Conservation (phyloP, 2,797 vertebrate species). For the Falco biarmicus region DNA sequence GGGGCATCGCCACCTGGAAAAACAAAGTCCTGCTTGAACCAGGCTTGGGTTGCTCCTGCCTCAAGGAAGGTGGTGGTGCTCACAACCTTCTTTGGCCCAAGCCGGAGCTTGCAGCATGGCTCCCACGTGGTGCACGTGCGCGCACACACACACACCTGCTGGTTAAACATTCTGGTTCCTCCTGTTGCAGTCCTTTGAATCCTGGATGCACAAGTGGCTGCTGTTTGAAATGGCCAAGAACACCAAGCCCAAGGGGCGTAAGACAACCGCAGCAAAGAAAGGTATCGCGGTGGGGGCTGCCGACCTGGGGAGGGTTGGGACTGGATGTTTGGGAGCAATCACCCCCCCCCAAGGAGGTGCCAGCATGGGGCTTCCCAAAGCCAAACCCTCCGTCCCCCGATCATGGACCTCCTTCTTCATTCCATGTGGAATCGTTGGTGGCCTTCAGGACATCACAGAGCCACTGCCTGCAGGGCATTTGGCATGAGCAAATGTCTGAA, state of each 20-base stretch:
- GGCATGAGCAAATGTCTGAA: not conserved
- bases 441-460: not conserved
- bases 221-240: slow-evolving; percentile 87
- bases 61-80: not conserved
- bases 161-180: rapidly evolving
- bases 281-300: slow-evolving; percentile 33
- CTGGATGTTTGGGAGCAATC: not conserved
- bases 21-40: not conserved
- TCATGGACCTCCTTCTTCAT: not conserved
- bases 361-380: not conserved
- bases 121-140: not conserved
- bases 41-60: not conserved
- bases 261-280: slow-evolving; percentile 15
- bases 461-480: not conserved
- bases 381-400: not conserved
- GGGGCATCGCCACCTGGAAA: not conserved
- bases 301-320: not conserved
- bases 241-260: not conserved
- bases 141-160: too few relatives aligned
- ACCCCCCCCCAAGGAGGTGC: not conserved
- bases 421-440: rapidly evolving
- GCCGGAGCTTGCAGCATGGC: not conserved
- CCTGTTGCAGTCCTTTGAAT: slow-evolving; percentile 80
- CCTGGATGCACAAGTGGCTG: slow-evolving; percentile 89
- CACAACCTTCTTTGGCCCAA: not conserved